phyloP scores from a whole-genome alignment of 2,888 invertebrate species.

The Tridacna crocea region DNA sequence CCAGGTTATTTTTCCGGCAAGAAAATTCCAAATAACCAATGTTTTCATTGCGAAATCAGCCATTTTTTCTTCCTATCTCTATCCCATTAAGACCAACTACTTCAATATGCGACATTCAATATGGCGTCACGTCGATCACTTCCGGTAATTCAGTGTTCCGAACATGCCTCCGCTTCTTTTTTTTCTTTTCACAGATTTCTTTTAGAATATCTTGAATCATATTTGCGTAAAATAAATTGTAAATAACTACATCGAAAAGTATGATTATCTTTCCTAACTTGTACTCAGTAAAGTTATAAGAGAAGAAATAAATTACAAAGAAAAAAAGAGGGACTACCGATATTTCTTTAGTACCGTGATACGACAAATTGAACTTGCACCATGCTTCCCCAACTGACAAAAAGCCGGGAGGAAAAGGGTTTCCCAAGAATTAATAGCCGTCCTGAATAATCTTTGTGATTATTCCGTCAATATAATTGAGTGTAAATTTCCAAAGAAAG shows the following conservation, averaged over 20 bases:
- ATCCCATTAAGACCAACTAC: conserved; percentile 28
- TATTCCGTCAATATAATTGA: conserved; percentile 65
- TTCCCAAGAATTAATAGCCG: conserved; percentile 50
- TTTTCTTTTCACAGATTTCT: too few species aligned
- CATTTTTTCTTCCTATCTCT: background rate
- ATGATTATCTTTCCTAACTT: background rate
- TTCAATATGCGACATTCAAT: conserved; percentile 50
- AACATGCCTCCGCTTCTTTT: background rate
- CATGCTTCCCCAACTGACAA: background rate
- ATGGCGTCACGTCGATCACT: conserved; percentile 59
- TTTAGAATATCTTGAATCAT: background rate
- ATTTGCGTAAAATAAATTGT: background rate
- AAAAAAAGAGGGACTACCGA: too few species aligned
- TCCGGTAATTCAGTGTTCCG: conserved; percentile 45
- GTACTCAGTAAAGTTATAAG: background rate
- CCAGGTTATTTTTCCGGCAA: background rate
- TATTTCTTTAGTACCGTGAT: background rate
- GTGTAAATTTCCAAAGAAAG: conserved; percentile 62
- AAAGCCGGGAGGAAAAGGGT: background rate
- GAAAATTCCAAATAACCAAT: background rate
- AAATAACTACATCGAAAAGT: background rate
- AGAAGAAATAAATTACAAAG: too few species aligned
- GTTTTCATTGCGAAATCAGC: background rate
- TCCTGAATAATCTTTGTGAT: conserved; percentile 58
- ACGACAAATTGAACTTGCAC: background rate